These are phyloP conservation scores for Cyanoderma ruficeps DNA, from an alignment of 2,113 vertebrate species.

Conservation along the genomic window DNA sequence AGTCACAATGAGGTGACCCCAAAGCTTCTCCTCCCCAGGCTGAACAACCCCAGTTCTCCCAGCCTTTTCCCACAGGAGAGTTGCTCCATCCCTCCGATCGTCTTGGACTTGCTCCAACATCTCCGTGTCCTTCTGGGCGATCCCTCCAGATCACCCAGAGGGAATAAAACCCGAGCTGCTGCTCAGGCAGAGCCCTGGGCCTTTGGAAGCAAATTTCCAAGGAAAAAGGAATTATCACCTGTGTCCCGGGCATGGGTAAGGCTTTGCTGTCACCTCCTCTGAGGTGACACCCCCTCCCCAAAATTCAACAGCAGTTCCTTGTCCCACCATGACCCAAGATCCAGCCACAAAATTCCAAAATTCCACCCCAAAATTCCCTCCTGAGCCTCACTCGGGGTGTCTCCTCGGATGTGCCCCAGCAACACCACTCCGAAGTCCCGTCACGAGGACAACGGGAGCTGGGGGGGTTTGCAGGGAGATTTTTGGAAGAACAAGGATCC, in stretches of 20 bases:
- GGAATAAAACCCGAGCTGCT: not conserved
- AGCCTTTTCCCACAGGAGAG: not conserved
- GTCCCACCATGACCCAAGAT: rapidly evolving
- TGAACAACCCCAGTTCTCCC: not conserved
- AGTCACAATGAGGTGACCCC: rapidly evolving
- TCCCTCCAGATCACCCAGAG: not conserved
- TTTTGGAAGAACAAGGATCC: not conserved
- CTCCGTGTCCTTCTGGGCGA: not conserved
- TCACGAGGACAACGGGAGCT: rapidly evolving
- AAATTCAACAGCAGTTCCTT: rapidly evolving
- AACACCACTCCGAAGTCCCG: rapidly evolving
- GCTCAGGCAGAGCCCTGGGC: not conserved
- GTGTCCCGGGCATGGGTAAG: rapidly evolving
- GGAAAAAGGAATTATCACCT: rapidly evolving
- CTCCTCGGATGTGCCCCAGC: rapidly evolving
- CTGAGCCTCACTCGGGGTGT: rapidly evolving
- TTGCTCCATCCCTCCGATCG: not conserved
- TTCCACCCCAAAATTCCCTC: not conserved
- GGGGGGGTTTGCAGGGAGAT: not conserved
- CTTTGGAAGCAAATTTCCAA: not conserved
- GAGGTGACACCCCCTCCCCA: no score
- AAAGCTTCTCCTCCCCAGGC: not conserved
- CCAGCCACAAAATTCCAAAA: not conserved
- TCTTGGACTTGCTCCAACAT: rapidly evolving
- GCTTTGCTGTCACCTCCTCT: not conserved